Conservation (phyloP, 2,113 vertebrate species). For the Marmota flaviventris region DNA sequence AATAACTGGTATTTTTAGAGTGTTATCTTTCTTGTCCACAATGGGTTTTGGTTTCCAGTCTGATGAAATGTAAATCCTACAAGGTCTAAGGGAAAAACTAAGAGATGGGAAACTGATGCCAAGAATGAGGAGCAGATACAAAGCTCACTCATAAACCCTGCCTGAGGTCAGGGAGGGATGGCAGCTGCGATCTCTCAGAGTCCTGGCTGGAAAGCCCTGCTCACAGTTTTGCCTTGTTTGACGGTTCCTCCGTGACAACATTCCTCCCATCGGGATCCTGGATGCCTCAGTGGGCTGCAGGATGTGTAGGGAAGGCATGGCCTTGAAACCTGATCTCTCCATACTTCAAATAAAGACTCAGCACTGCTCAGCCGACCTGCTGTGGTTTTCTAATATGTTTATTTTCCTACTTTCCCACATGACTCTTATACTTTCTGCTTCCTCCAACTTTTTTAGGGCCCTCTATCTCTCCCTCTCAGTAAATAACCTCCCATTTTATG, state of each 20-base stretch:
- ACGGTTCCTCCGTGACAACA: fast-evolving
- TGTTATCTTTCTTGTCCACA: constrained; percentile 62
- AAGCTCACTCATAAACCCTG: background rate
- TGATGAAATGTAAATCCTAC: constrained; percentile 72
- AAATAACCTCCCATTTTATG: background rate
- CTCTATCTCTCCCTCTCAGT: background rate
- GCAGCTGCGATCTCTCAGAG: constrained; percentile 35
- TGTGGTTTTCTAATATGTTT: background rate
- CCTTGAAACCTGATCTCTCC: background rate
- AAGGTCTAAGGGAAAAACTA: constrained; percentile 57
- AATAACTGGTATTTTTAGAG: constrained; percentile 77
- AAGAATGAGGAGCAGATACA: constrained; percentile 2
- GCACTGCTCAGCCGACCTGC: background rate
- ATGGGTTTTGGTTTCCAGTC: constrained; percentile 67
- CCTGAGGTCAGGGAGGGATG: background rate
- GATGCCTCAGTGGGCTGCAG: background rate
- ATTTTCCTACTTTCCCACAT: background rate
- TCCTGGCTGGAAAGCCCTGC: background rate
- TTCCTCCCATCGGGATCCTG: background rate
- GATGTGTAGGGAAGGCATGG: background rate
- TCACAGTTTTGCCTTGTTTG: background rate
- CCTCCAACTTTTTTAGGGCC: background rate
- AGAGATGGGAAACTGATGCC: constrained; percentile 46
- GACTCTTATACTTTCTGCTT: background rate
- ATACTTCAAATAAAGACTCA: background rate